Conservation (phyloP, 2,113 vertebrate species). For the Coreoperca whiteheadi region DNA sequence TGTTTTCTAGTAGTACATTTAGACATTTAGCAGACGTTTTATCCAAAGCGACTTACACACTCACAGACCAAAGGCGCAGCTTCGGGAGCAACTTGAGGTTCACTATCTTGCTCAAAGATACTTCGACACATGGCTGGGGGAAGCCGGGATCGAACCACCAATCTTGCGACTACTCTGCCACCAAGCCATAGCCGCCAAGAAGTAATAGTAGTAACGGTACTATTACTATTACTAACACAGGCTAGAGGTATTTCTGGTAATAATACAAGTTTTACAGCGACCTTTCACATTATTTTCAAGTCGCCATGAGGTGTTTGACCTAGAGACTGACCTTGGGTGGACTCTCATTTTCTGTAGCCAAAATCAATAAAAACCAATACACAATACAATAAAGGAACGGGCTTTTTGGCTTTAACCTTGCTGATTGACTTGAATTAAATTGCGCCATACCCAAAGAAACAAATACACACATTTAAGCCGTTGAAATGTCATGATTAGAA, state of each 20-base stretch:
- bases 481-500: not conserved
- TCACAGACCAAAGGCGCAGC: too few relatives aligned
- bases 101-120: too few relatives aligned
- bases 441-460: conserved; percentile 33
- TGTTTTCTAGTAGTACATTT: not conserved
- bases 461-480: not conserved
- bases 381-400: not conserved
- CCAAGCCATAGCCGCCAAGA: too few relatives aligned
- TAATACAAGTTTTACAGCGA: not conserved
- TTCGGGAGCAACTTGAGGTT: too few relatives aligned
- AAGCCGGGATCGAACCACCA: too few relatives aligned
- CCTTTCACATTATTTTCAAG: not conserved
- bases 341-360: conserved; percentile 11
- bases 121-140: too few relatives aligned
- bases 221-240: not conserved
- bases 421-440: not conserved
- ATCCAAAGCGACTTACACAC: too few relatives aligned
- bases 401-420: not conserved
- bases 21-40: too few relatives aligned
- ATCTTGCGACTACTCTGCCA: too few relatives aligned
- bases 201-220: not conserved
- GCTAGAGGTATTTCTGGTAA: not conserved
- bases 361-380: conserved; percentile 8
- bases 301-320: not conserved
- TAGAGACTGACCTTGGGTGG: conserved; percentile 20